A percentile compares a stretch with the other conserved stretches of the same genome.
These are phyloP conservation scores for Lycophotia porphyrea DNA, from an alignment of 2,888 invertebrate species.

Conservation along the genomic window DNA sequence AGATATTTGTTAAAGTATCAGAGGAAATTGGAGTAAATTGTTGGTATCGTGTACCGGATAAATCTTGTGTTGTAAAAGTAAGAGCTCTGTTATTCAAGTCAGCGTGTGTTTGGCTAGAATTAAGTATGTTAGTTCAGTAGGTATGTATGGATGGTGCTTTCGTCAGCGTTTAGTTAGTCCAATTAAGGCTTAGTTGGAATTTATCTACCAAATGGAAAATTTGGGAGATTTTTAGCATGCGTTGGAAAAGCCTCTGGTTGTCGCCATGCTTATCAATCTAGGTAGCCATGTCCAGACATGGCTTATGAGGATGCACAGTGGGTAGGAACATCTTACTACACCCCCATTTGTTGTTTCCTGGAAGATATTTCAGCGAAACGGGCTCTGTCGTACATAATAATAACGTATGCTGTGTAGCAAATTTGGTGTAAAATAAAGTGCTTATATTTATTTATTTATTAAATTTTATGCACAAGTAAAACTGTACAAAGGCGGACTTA, in stretches of 20 bases:
- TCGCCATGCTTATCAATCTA: not conserved
- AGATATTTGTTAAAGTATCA: slow-evolving; percentile 42
- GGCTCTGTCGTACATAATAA: not conserved
- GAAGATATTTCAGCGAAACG: not conserved
- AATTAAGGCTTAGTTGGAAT: not conserved
- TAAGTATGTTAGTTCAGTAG: too few relatives aligned
- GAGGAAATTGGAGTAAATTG: slow-evolving; percentile 18
- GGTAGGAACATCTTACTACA: not conserved
- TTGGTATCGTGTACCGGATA: slow-evolving; percentile 9
- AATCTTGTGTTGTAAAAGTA: slow-evolving; percentile 4
- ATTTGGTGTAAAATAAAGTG: not conserved
- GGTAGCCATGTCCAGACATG: not conserved
- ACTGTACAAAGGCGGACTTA: too few relatives aligned
- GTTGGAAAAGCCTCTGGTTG: not conserved
- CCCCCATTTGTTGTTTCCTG: not conserved
- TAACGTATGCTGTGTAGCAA: not conserved
- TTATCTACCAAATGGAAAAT: not conserved
- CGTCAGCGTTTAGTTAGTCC: not conserved
- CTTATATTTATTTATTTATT: too few relatives aligned
- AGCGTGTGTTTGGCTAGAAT: not conserved
- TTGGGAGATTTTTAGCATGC: not conserved
- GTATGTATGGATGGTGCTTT: too few relatives aligned
- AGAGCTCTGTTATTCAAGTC: slow-evolving; percentile 12
- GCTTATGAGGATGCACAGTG: not conserved
- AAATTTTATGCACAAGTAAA: too few relatives aligned